Evolutionary conservation across 2,113 vertebrate genomes (phyloP).

Genomic region (Pelecanus crispus): DNA sequence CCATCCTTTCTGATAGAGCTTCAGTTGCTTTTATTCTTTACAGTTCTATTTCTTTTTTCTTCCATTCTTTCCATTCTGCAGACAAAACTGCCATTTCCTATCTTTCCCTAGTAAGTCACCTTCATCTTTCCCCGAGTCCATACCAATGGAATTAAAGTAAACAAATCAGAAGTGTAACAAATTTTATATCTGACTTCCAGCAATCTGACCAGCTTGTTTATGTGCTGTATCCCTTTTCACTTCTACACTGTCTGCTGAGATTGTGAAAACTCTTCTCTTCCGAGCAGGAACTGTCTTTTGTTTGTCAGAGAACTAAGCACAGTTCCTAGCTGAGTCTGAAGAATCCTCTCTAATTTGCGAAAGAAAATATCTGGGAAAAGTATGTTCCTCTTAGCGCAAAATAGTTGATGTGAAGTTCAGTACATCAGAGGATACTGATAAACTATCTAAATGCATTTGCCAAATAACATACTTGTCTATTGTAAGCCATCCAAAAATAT

Average conservation of each 20-base stretch:
- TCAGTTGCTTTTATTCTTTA: background rate
- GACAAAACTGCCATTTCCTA: background rate
- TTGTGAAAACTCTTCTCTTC: background rate
- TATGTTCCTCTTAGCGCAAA: background rate
- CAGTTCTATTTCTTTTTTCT: background rate
- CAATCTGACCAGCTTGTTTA: background rate
- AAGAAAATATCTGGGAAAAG: background rate
- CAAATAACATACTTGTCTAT: slow-evolving; percentile 5
- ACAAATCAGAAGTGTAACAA: background rate
- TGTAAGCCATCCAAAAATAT: slow-evolving; percentile 33
- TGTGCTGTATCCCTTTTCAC: background rate
- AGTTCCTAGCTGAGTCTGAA: background rate
- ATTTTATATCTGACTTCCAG: background rate
- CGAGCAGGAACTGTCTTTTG: background rate
- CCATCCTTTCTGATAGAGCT: background rate
- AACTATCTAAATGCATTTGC: background rate
- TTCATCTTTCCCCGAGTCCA: background rate
- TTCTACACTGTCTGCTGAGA: background rate
- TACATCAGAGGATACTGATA: background rate
- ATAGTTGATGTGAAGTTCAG: background rate
- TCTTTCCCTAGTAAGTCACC: background rate
- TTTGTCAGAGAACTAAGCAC: background rate
- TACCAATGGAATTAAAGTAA: background rate
- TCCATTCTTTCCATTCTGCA: background rate
- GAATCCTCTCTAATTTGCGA: background rate